phyloP scores from a whole-genome alignment of 2,888 invertebrate species.

The Polyploca ridens region DNA sequence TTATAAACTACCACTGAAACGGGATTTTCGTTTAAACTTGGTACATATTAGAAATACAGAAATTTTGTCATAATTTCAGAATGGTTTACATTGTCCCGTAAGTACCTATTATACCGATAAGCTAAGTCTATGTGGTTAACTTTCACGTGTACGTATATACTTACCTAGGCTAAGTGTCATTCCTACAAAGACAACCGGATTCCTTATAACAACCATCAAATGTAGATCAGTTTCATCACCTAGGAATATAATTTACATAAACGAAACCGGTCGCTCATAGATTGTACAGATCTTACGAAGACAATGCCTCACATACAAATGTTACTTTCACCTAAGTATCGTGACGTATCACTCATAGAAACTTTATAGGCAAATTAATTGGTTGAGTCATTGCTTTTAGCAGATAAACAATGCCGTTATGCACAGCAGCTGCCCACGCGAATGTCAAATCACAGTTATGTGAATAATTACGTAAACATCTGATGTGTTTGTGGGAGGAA shows the following conservation, averaged over 20 bases:
- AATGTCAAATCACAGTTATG: constrained; percentile 9
- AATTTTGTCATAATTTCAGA: too few relatives aligned
- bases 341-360: constrained; percentile 19
- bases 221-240: constrained; percentile 50
- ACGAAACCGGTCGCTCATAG: constrained; percentile 46
- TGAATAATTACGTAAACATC: not conserved
- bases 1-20: too few relatives aligned
- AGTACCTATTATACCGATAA: too few relatives aligned
- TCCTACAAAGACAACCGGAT: constrained; percentile 10
- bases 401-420: constrained; percentile 8
- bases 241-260: constrained; percentile 44
- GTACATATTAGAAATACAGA: too few relatives aligned
- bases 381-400: constrained; percentile 12
- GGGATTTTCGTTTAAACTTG: too few relatives aligned
- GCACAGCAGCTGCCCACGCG: not conserved
- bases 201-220: constrained; percentile 26
- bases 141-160: too few relatives aligned
- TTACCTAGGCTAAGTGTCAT: not conserved
- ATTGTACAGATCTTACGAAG: constrained; percentile 31
- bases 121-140: too few relatives aligned
- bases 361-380: constrained; percentile 30
- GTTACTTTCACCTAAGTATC: constrained; percentile 46
- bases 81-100: too few relatives aligned
- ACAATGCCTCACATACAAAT: constrained; percentile 51
- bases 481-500: not conserved